A percentile compares a stretch with the other conserved stretches of the same genome.
Evolutionary conservation across 2,113 vertebrate species (phyloP).

Genomic region (Picathartes gymnocephalus): DNA sequence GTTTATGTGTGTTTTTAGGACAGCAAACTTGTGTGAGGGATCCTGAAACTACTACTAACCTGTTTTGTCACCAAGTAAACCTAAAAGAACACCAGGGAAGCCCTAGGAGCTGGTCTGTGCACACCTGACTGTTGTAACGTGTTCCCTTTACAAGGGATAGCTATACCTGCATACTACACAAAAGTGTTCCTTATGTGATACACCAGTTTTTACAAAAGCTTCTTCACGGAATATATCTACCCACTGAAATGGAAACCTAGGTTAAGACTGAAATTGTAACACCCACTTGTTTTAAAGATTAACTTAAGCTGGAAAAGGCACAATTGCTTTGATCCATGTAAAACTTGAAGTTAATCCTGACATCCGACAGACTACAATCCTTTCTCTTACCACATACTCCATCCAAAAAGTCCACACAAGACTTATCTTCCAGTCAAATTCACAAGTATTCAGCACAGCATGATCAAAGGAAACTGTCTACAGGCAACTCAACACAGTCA

Average conservation of each 20-base stretch:
- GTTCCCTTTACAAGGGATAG: not conserved
- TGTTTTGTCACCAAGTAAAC: not conserved
- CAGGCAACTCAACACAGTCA: not conserved
- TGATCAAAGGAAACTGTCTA: not conserved
- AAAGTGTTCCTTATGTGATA: not conserved
- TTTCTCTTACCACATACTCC: not conserved
- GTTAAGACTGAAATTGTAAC: not conserved
- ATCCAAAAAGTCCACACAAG: not conserved
- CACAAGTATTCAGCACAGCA: not conserved
- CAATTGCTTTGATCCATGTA: not conserved
- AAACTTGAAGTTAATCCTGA: not conserved
- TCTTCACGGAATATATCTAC: not conserved
- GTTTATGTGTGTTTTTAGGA: not conserved
- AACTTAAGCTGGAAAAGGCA: not conserved
- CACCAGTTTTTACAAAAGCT: not conserved
- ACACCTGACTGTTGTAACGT: not conserved
- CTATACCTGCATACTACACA: not conserved
- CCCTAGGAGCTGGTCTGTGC: not conserved
- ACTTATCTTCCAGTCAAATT: not conserved
- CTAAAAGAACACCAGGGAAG: not conserved
- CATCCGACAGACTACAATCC: not conserved
- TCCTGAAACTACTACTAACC: not conserved
- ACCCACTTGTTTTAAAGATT: not conserved
- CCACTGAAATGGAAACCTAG: not conserved
- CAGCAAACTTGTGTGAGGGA: not conserved